A percentile compares a stretch with the other conserved stretches of the same genome.
Evolutionary conservation across 2,113 vertebrate genomes (phyloP).

Genomic region (Callorhinus ursinus): DNA sequence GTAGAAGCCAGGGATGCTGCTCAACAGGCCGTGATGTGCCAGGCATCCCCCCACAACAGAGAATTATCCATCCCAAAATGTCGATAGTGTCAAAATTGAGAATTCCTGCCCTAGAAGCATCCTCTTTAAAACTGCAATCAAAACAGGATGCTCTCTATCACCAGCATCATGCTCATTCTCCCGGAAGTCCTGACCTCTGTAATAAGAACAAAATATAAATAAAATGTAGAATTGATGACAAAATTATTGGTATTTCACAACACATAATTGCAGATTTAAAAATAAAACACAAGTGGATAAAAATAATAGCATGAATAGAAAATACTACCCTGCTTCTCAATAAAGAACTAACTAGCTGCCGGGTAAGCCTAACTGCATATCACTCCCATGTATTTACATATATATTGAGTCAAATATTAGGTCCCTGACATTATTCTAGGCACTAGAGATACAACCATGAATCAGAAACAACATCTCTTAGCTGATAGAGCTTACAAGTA

Average conservation of each 20-base stretch:
- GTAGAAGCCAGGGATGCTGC: neutral
- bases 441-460: neutral
- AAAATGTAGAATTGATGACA: neutral
- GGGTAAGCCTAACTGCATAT: neutral
- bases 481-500: neutral
- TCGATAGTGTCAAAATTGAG: neutral
- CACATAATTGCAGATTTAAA: slow-evolving; percentile 5
- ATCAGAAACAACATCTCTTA: neutral
- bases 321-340: neutral
- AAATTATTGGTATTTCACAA: slow-evolving; percentile 42
- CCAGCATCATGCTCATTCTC: neutral
- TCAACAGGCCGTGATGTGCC: neutral
- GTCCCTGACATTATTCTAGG: neutral
- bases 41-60: neutral
- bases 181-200: neutral
- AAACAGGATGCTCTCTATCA: neutral
- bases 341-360: neutral
- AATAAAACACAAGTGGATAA: slow-evolving; percentile 28
- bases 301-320: neutral
- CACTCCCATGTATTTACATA: neutral
- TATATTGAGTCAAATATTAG: neutral
- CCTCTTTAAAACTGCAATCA: neutral
- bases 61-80: neutral
- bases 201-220: neutral
- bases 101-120: neutral